These are phyloP conservation scores for Tragelaphus scriptus DNA, from an alignment of 2,113 vertebrate genomes.

Conservation along the genomic window DNA sequence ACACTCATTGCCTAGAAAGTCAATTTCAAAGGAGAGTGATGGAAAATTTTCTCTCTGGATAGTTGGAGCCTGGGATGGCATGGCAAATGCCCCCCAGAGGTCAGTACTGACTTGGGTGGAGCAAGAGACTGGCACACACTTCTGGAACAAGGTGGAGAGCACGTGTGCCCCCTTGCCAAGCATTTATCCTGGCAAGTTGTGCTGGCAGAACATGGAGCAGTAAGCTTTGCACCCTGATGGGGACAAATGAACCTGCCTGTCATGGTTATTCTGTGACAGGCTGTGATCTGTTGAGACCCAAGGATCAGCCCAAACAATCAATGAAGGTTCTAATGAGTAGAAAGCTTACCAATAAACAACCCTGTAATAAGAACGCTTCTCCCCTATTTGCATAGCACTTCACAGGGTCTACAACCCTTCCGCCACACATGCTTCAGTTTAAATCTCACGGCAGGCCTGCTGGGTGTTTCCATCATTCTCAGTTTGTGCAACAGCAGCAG, in stretches of 20 bases:
- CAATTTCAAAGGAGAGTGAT: background rate
- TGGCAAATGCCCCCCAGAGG: background rate
- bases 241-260: background rate
- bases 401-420: background rate
- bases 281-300: background rate
- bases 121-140: background rate
- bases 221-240: background rate
- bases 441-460: background rate
- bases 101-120: background rate
- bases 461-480: background rate
- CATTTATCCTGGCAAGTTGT: background rate
- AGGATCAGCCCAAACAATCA: background rate
- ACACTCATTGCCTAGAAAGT: background rate
- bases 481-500: background rate
- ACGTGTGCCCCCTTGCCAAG: rapidly evolving
- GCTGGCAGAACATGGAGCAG: background rate
- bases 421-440: rapidly evolving
- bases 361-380: background rate
- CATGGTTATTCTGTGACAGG: background rate
- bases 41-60: background rate
- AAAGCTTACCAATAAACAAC: background rate
- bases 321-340: background rate
- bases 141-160: background rate
- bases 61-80: background rate
- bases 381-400: background rate